Conservation (phyloP, 64 coral and sea anemone species). For the Stichodactyla helianthus region DNA sequence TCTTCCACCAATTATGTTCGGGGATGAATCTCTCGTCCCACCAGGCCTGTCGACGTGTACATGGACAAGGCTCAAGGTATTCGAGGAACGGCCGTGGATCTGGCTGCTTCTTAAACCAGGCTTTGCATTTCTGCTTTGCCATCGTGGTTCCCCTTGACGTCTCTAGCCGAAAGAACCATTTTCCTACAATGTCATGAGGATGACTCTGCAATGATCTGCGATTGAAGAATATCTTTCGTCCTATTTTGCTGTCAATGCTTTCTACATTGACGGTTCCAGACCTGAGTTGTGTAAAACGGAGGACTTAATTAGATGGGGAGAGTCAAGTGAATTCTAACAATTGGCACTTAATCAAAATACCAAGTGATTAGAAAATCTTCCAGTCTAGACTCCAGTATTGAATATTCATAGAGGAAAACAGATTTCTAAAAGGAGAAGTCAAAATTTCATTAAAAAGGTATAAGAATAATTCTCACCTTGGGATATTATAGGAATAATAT, state of each 20-base stretch:
- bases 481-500: background rate
- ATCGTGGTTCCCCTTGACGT: background rate
- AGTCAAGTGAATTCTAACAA: no score
- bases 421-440: no score
- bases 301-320: background rate
- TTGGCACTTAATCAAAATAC: no score
- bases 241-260: slow-evolving; percentile 12
- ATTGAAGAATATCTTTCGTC: background rate
- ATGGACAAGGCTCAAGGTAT: slow-evolving; percentile 47
- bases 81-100: slow-evolving; percentile 27
- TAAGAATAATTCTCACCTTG: background rate
- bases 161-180: slow-evolving; percentile 29
- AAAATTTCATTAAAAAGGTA: no score
- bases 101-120: slow-evolving; percentile 35
- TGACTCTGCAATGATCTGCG: background rate
- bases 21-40: slow-evolving; percentile 26
- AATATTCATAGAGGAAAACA: no score
- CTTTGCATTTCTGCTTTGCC: slow-evolving; percentile 12
- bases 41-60: slow-evolving; percentile 36
- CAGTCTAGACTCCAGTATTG: no score
- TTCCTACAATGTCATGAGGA: background rate
- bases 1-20: background rate
- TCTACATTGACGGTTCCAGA: slow-evolving; percentile 38
- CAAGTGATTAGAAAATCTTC: no score
- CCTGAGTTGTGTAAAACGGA: background rate